Evolutionary conservation across 2,113 vertebrate genomes (phyloP), one percentile per base, ranked within the genome.

Genomic region (Mirounga angustirostris): DNA sequence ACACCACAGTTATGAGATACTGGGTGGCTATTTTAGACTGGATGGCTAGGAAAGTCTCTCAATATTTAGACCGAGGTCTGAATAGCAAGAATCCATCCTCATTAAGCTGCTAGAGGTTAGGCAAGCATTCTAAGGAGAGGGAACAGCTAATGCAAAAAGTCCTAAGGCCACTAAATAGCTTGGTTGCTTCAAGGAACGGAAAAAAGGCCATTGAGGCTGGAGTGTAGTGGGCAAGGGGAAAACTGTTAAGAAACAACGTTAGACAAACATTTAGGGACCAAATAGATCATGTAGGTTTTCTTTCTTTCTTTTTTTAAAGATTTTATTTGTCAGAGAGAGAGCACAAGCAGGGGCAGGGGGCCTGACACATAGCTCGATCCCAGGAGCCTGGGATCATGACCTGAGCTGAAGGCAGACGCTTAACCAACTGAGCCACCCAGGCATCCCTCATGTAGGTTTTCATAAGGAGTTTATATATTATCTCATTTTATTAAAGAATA

Each of bases 71-170:
- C 14, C 74, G 30, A 87, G 46, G 81, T 78, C 28, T 90, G 33
- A 90, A 89, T 82, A 83, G n/a, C 43, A 89, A 92, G 33, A 90
- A 83, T 76, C 30, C 30, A 95, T 26, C 46, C 71, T 50, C 93
- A 59, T 87, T 54, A 82, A 94, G n/a, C 30, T 61, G 50, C 11
- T 80, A 11, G 71, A 26, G n/a, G 28, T 59, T 4, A 5, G 33
- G 26, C 58, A 15, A 80, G 36, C 58, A 89, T 65, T 95, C 16
- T 61, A 94, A 43, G 50, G 30, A 86, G 36, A 80, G 19, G 12
- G 13, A 56, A 79, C 5, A 84, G 56, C 10, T 76, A 79, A 56
- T 52, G 52, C 28, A 61, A 78, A 92, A 93, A 30, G 11, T 8
- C 26, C 50, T 36, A 61, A 86, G 26, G 24, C 81, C 43, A 11